Evolutionary conservation across 2,888 invertebrate genomes (phyloP).

Genomic region (Drosophila hamatofila): DNA sequence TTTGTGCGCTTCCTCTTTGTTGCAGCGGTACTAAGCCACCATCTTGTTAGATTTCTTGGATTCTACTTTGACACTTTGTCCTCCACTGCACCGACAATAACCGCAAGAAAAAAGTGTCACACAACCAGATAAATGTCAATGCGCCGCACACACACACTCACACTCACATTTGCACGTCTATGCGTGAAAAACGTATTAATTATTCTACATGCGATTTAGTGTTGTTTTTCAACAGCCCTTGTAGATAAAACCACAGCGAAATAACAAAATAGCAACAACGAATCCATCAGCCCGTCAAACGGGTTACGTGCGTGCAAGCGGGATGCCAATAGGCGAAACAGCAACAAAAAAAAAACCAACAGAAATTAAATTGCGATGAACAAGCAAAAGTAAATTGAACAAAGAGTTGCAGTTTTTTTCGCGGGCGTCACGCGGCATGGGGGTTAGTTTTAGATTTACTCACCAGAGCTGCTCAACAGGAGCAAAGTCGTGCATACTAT

Average conservation of each 20-base stretch:
- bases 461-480: slow-evolving; percentile 66
- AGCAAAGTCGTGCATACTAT: slow-evolving; percentile 66
- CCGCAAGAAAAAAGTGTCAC: slow-evolving; percentile 33
- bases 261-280: slow-evolving; percentile 17
- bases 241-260: slow-evolving; percentile 45
- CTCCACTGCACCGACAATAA: slow-evolving; percentile 24
- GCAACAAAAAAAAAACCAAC: slow-evolving; percentile 25
- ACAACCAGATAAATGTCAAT: slow-evolving; percentile 48
- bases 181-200: slow-evolving; percentile 17
- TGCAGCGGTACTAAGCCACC: slow-evolving; percentile 46
- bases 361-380: slow-evolving; percentile 66
- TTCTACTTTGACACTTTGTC: slow-evolving; percentile 26
- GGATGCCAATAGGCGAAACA: slow-evolving; percentile 42
- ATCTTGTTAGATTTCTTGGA: slow-evolving; percentile 51
- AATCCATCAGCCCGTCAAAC: slow-evolving; percentile 31
- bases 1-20: slow-evolving; percentile 20
- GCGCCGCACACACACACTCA: slow-evolving; percentile 9
- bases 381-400: slow-evolving; percentile 64
- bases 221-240: slow-evolving; percentile 33
- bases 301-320: slow-evolving; percentile 50
- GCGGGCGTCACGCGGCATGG: slow-evolving; percentile 9
- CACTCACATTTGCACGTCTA: slow-evolving; percentile 1
- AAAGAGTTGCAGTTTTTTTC: slow-evolving; percentile 59
- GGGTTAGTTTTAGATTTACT: slow-evolving; percentile 58
- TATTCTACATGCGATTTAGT: slow-evolving; percentile 33